Evolutionary conservation across 37 sponge, comb jelly and placozoan species (phyloP), one percentile per base, ranked within the genome.

Genomic region (Haliclona indistincta): DNA sequence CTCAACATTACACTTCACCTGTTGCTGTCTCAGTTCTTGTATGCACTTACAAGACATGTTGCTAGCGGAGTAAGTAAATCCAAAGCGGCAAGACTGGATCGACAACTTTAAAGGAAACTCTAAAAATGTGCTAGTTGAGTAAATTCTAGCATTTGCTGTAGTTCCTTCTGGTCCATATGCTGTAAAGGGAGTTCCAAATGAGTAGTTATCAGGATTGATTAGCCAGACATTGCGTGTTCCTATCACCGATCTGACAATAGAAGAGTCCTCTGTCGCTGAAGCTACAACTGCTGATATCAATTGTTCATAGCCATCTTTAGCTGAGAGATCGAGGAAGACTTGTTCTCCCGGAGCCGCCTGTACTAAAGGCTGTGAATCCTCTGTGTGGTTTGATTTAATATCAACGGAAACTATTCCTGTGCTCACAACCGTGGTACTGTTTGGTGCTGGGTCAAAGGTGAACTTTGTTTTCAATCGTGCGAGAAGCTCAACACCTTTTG

Each of bases 51-150:
- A 81, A 17, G 38, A 26, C 19, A 1, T 5, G 8, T 13, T 20
- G 33, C 6, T 0, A 28, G 22, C 38, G 25, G 20, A 56, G 40
- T 56, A 81, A 0, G 30, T 39, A 81, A 81, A 81, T 42, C 71
- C 81, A 63, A 25, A 13, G 25, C 71, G 63, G 62, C 81, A 81
- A 6, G 3, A 4, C 13, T 10, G 4, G 2, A 68, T 8, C 7
- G 61, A 20, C 20, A 81, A n/a, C 1, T 0, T 0, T n/a, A 71
- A 39, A 7, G 19, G 15, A 15, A 37, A 8, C 39, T 63, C 72
- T 1, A 64, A 63, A 22, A 44, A 2, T 34, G 20, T 28, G 19
- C 26, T 43, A 71, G 28, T 33, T 2, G 76, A 43, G 60, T 62
- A 76, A 1, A 83, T 38, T 0, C 40, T 45, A 25, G 75, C 43